These are phyloP conservation scores for Campoplex capitator DNA, from an alignment of 2,888 invertebrate species.

Conservation along the genomic window DNA sequence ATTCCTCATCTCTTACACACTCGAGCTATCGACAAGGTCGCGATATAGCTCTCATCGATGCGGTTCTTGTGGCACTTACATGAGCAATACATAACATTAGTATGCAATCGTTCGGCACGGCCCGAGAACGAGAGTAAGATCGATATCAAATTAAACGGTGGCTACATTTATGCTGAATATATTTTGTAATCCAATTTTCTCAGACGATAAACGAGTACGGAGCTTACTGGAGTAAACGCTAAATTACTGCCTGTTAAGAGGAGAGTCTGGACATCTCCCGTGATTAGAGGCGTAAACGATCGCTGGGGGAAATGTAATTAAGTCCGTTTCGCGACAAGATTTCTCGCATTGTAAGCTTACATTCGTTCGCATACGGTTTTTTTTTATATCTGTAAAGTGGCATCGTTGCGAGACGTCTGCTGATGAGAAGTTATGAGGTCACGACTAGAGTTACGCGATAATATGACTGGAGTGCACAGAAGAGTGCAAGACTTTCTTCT, in stretches of 20 bases:
- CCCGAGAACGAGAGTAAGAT: conserved; percentile 37
- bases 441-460: conserved; percentile 59
- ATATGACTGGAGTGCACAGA: conserved; percentile 13
- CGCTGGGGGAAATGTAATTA: conserved; percentile 61
- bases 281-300: conserved; percentile 67
- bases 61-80: conserved; percentile 31
- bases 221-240: conserved; percentile 27
- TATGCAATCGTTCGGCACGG: conserved; percentile 52
- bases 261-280: conserved; percentile 30
- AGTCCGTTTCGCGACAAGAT: conserved; percentile 33
- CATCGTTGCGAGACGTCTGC: conserved; percentile 31
- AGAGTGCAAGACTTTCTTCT: conserved; percentile 36
- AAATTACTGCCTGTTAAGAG: conserved; percentile 59
- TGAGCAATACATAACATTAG: conserved; percentile 60
- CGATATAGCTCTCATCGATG: conserved; percentile 44
- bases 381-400: conserved; percentile 26
- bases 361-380: background rate
- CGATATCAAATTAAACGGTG: conserved; percentile 65
- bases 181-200: conserved; percentile 65
- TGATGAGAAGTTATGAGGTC: conserved; percentile 66
- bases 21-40: conserved; percentile 36
- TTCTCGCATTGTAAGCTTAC: background rate
- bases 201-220: conserved; percentile 25
- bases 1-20: conserved; percentile 44
- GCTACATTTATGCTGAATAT: conserved; percentile 51